Percentiles rank a stretch among this genome's conserved stretches.
Conservation (phyloP, 2,113 vertebrate species). For the Muntiacus reevesi region DNA sequence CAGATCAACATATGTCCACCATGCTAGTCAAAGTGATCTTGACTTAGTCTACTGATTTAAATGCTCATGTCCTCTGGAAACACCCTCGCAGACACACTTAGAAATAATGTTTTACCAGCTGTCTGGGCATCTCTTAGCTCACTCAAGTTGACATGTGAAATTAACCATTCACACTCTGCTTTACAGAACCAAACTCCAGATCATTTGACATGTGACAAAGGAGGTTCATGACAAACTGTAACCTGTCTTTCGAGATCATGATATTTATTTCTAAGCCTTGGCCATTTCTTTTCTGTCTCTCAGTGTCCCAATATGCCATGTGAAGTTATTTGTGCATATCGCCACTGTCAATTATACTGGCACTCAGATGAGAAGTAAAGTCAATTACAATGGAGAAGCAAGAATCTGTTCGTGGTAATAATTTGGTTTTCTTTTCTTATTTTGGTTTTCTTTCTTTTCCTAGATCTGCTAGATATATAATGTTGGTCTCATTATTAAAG, state of each 20-base stretch:
- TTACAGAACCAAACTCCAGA: not conserved
- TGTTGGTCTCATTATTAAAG: not conserved
- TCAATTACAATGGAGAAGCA: not conserved
- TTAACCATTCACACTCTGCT: not conserved
- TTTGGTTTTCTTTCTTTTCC: not conserved
- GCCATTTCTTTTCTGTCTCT: not conserved
- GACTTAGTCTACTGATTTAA: not conserved
- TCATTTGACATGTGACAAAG: not conserved
- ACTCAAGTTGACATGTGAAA: not conserved
- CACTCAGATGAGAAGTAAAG: not conserved
- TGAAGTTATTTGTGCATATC: not conserved
- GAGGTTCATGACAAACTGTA: not conserved
- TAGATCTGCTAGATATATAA: not conserved
- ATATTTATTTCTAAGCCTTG: not conserved
- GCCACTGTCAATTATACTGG: not conserved
- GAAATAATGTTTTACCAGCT: not conserved
- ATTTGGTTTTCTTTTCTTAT: no score
- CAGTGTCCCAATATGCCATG: not conserved
- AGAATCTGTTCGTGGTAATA: not conserved
- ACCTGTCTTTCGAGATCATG: not conserved
- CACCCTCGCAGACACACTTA: not conserved
- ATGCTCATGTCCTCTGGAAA: not conserved
- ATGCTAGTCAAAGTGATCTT: not conserved
- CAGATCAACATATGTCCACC: not conserved
- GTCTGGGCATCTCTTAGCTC: not conserved